Evolutionary conservation across 2,888 invertebrate genomes (phyloP), one percentile per base, ranked within the genome.

Genomic region (Drosophila picticornis): DNA sequence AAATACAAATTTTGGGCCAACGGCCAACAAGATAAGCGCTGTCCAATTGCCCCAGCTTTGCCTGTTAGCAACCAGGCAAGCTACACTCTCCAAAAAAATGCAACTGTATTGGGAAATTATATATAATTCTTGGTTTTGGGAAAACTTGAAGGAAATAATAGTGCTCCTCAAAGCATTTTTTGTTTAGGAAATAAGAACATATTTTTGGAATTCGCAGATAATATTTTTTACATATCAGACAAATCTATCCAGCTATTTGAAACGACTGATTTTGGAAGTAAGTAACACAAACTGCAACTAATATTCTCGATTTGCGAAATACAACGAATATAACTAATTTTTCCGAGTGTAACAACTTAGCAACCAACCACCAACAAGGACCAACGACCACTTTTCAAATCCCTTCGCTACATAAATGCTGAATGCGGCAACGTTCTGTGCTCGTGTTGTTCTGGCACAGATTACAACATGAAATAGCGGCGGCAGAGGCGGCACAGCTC

Each of bases 371-470:
- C 58, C 75, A 62, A 51, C 58, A 68, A 55, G 40, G 50, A 59
- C 36, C 52, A 40, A 57, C 67, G 51, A 66, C 65, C 72, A 57
- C 75, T 77, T 78, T 77, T 58, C 36, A 77, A 81, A 80, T 77
- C 70, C 67, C 61, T 55, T 57, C 40, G 72, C 65, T 34, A 69
- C 81, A 80, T 72, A 72, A 72, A 75, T 80, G 75, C 64, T 78
- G 61, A 72, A 75, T 75, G 75, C 80, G 62, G 70, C 74, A 65
- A 63, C 72, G 72, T 66, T 38, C 70, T 38, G 53, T 59, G 76
- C 59, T 62, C 75, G 59, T 89, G 87, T 85, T 77, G 89, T 83
- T 75, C 90, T 77, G 80, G 72, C 68, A 63, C 74, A 90, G 84
- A 88, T 84, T 88, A 90, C 84, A 90, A 85, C 83, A 65, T 68